Percentiles rank a stretch among this genome's conserved stretches.
These are phyloP conservation scores for Ariolimax columbianus DNA, from an alignment of 2,888 invertebrate species.

Conservation along the genomic window DNA sequence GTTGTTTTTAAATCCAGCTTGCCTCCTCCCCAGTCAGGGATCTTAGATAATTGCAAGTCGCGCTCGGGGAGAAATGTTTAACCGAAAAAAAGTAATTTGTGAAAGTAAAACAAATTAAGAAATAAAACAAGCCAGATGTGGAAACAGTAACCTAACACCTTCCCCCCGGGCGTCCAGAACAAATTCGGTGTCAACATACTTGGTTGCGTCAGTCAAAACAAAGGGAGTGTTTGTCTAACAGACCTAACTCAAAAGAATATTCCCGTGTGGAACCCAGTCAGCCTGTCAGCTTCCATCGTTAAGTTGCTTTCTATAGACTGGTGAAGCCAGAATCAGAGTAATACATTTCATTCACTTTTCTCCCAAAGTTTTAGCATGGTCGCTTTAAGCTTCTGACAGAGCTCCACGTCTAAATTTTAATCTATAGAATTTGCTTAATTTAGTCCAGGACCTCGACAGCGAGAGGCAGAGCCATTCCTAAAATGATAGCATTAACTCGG, in stretches of 20 bases:
- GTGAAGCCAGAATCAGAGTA: neutral
- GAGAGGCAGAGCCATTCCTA: neutral
- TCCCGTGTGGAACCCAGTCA: slow-evolving; percentile 11
- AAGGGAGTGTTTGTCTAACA: neutral
- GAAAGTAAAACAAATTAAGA: slow-evolving; percentile 23
- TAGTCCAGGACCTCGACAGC: neutral
- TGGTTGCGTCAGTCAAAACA: slow-evolving; percentile 43
- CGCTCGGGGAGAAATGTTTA: neutral
- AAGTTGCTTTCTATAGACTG: neutral
- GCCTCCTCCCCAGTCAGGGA: neutral
- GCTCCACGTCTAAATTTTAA: neutral
- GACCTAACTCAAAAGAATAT: neutral
- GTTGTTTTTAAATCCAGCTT: neutral
- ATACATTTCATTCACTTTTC: slow-evolving; percentile 10
- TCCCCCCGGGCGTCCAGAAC: neutral
- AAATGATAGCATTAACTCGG: slow-evolving; percentile 24
- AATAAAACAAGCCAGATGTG: slow-evolving; percentile 22
- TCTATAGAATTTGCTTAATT: slow-evolving; percentile 11
- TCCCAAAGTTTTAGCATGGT: too few relatives aligned
- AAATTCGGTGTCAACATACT: slow-evolving; percentile 33
- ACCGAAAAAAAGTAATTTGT: neutral
- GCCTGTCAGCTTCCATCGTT: neutral
- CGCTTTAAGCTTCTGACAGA: neutral
- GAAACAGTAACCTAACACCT: slow-evolving; percentile 27
- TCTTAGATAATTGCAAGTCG: neutral